Evolutionary conservation across 2,113 vertebrate species (phyloP).

Genomic region (Cyphomyrus discorhynchus): DNA sequence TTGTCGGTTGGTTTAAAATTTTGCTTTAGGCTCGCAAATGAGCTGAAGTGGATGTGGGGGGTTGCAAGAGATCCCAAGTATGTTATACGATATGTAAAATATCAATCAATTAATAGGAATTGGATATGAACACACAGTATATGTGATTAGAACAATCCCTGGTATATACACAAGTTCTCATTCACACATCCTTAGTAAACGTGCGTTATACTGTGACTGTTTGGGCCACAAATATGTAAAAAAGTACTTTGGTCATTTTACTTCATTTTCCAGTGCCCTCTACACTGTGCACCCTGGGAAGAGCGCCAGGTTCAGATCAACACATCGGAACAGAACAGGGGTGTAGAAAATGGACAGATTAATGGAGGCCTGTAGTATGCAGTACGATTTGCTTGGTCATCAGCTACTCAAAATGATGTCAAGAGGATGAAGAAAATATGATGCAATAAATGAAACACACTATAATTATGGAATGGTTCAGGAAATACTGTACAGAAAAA

Average conservation of each 20-base stretch:
- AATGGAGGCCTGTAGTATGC: background rate
- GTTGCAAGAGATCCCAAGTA: background rate
- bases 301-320: background rate
- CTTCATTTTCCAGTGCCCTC: background rate
- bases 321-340: background rate
- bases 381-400: constrained; percentile 7
- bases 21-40: background rate
- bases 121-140: background rate
- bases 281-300: background rate
- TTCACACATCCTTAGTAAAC: background rate
- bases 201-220: background rate
- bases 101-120: background rate
- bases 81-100: background rate
- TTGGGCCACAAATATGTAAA: background rate
- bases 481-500: background rate
- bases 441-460: background rate
- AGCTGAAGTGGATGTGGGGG: background rate
- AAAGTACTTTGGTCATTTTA: background rate
- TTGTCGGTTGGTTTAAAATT: background rate
- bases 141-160: background rate
- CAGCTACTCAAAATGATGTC: background rate
- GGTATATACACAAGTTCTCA: background rate
- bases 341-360: background rate
- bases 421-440: background rate
- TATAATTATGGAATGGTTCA: background rate